Evolutionary conservation across 2,888 invertebrate species (phyloP), one percentile per base, ranked within the genome.

Genomic region (Cataglyphis livida): DNA sequence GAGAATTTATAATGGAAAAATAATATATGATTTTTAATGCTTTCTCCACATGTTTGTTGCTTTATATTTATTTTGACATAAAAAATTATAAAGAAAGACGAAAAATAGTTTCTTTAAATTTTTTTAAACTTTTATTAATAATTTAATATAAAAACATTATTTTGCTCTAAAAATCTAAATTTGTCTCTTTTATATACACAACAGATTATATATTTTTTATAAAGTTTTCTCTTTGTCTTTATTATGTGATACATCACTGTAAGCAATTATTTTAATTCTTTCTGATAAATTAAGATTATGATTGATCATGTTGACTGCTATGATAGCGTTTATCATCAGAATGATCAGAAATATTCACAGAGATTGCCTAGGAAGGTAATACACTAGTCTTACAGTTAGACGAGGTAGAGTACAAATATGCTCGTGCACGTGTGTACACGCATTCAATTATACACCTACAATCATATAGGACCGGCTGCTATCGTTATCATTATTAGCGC

Each of bases 401-500:
- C 9, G 12, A 51, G 41, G 6, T 57, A 57, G 68, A 76, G 41
- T 5, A n/a, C 15, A 54, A n/a, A 44, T 35, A 18, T 5, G 54
- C 28, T 35, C 41, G 54, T 28, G 57, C 21, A 41, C 6, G 41
- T n/a, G 28, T 2, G 64, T 41, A 32, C 35, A 35, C 21, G 15
- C 18, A 32, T n/a, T 28, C 12, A 21, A 0, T 2, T 18, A 54
- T 9, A 32, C 10, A 62, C 2, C 9, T 7, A 28, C 12, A 48
- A 65, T 48, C n/a, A 21, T 25, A 51, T n/a, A 51, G 51, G 7
- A 51, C 5, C 18, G 48, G 44, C n/a, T 57, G 54, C 48, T 83
- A 79, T 84, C 68, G 61, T 79, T 62, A 73, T 84, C 85, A 62
- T 85, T 89, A 88, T 89, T 89, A 86, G 83, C 78, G 71, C 35